Conservation (phyloP, 2,888 invertebrate species). For the Cheilosia scutellata region DNA sequence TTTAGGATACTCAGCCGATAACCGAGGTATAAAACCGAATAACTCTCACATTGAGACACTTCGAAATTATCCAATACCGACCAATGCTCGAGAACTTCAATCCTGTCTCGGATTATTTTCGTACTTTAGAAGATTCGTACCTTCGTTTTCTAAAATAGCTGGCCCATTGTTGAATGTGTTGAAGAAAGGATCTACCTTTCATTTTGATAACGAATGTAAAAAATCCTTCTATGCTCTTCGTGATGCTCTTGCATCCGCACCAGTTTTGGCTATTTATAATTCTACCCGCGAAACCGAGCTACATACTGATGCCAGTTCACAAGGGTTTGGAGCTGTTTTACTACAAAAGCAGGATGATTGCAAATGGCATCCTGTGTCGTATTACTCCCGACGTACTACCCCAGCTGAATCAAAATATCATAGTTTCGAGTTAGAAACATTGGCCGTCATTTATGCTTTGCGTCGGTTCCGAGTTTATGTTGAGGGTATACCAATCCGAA, state of each 20-base stretch:
- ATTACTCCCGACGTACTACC: conserved; percentile 78
- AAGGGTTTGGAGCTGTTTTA: conserved; percentile 78
- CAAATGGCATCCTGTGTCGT: conserved; percentile 78
- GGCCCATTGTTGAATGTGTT: conserved; percentile 78
- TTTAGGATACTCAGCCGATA: conserved; percentile 43
- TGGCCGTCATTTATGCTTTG: conserved; percentile 72
- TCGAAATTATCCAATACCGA: conserved; percentile 46
- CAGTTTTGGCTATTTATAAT: conserved; percentile 78
- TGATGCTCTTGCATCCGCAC: conserved; percentile 46
- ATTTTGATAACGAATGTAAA: conserved; percentile 35
- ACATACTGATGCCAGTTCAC: conserved; percentile 78
- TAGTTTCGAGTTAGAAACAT: conserved; percentile 79
- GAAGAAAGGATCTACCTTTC: conserved; percentile 44
- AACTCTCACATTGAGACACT: conserved; percentile 41
- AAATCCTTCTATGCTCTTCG: conserved; percentile 44
- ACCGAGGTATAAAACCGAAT: conserved; percentile 34
- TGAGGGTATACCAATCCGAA: conserved; percentile 76
- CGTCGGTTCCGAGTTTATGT: conserved; percentile 76
- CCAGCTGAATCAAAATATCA: conserved; percentile 77
- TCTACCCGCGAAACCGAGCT: conserved; percentile 78
- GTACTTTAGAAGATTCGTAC: conserved; percentile 22
- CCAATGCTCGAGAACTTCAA: conserved; percentile 13
- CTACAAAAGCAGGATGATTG: conserved; percentile 73
- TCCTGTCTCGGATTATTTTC: conserved; percentile 21
- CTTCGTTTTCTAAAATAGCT: conserved; percentile 43